Conservation (phyloP, 2,888 invertebrate genomes). For the Eupithecia insigniata region DNA sequence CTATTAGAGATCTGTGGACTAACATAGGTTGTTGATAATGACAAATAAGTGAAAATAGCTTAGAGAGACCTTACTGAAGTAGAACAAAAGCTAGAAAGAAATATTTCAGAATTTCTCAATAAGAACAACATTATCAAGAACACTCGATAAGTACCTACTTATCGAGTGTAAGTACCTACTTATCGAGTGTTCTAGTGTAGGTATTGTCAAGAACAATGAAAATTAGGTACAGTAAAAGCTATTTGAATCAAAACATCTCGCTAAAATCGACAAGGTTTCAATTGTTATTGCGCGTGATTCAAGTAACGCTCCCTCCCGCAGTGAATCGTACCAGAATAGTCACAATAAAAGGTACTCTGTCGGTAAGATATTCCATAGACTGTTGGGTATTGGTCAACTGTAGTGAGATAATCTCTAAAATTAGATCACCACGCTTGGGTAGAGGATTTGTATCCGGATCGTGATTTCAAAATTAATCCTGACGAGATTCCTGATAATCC, state of each 20-base stretch:
- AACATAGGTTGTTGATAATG: too few species aligned
- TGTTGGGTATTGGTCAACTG: constrained; percentile 29
- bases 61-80: neutral
- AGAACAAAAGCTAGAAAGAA: neutral
- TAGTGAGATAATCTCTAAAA: constrained; percentile 27
- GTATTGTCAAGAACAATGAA: neutral
- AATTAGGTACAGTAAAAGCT: neutral
- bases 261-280: constrained; percentile 21
- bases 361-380: constrained; percentile 14
- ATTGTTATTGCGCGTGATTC: constrained; percentile 33
- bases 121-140: too few species aligned
- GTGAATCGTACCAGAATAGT: constrained; percentile 43
- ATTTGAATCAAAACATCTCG: neutral
- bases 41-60: neutral
- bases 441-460: neutral
- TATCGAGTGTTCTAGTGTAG: too few species aligned
- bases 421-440: constrained; percentile 14
- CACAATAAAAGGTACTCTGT: constrained; percentile 22
- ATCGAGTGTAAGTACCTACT: too few species aligned
- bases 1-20: too few species aligned
- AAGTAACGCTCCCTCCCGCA: constrained; percentile 37
- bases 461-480: neutral
- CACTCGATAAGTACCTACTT: too few species aligned
- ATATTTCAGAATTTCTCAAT: too few species aligned
- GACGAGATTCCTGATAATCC: neutral